Conservation (phyloP, 2,888 invertebrate genomes). For the Lithodes maja region DNA sequence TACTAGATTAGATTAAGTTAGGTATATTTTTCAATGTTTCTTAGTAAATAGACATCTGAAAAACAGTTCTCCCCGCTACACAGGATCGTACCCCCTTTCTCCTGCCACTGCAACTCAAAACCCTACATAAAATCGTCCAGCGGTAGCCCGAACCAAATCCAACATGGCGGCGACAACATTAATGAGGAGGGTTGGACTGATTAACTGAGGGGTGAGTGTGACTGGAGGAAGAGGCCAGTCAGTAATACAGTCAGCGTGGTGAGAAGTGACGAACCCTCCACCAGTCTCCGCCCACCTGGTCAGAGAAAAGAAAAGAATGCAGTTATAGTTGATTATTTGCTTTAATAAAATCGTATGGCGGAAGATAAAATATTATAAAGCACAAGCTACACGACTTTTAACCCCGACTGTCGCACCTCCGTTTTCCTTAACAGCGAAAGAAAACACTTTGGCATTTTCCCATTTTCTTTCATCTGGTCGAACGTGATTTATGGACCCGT, state of each 20-base stretch:
- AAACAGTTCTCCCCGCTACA: too few species aligned
- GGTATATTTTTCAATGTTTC: too few species aligned
- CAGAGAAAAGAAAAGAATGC: neutral
- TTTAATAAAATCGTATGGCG: neutral
- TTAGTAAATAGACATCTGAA: too few species aligned
- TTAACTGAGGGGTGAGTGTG: neutral
- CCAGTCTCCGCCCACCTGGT: neutral
- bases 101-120: too few species aligned
- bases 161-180: too few species aligned
- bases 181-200: too few species aligned
- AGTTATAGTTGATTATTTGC: too few species aligned
- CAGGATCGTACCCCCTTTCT: too few species aligned
- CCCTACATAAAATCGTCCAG: too few species aligned
- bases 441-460: neutral
- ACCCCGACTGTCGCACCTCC: neutral
- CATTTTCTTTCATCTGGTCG: neutral
- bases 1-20: too few species aligned
- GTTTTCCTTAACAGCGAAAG: neutral
- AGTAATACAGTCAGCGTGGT: neutral
- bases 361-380: neutral
- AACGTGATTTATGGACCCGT: neutral
- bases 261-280: neutral
- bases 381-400: neutral
- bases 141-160: too few species aligned
- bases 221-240: neutral